Evolutionary conservation across 1,140 invertebrate genomes (phyloP).

Genomic region (Schmidtea mediterranea): DNA sequence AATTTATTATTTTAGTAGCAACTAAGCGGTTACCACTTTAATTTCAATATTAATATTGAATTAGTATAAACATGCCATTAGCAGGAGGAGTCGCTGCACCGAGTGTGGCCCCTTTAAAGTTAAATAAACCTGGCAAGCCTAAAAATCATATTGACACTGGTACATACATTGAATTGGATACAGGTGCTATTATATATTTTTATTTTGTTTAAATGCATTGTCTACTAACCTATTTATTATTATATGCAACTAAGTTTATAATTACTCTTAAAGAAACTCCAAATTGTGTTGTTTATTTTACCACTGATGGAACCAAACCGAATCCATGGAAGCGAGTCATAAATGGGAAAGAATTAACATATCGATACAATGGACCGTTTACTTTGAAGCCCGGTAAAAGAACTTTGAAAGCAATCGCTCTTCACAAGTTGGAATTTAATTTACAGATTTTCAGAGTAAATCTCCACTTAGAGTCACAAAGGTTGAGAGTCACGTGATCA

Average conservation of each 20-base stretch:
- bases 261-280: too few relatives aligned
- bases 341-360: conserved; percentile 19
- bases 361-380: conserved; percentile 25
- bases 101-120: conserved; percentile 17
- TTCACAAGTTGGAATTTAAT: conserved; percentile 14
- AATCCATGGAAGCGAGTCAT: too few relatives aligned
- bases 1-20: too few relatives aligned
- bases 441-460: not conserved
- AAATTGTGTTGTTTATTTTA: too few relatives aligned
- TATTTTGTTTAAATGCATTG: not conserved
- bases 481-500: conserved; percentile 23
- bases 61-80: conserved; percentile 20
- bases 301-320: too few relatives aligned
- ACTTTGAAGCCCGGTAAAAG: conserved; percentile 23
- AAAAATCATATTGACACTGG: conserved; percentile 17
- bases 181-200: conserved; percentile 8
- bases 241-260: too few relatives aligned
- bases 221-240: too few relatives aligned
- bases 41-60: too few relatives aligned
- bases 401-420: conserved; percentile 19
- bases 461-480: conserved; percentile 17
- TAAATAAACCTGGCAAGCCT: conserved; percentile 12
- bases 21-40: too few relatives aligned
- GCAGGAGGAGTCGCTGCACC: conserved; percentile 24
- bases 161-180: conserved; percentile 18